phyloP scores from a whole-genome alignment of 1,140 invertebrate genomes.

The Aphidius gifuensis region DNA sequence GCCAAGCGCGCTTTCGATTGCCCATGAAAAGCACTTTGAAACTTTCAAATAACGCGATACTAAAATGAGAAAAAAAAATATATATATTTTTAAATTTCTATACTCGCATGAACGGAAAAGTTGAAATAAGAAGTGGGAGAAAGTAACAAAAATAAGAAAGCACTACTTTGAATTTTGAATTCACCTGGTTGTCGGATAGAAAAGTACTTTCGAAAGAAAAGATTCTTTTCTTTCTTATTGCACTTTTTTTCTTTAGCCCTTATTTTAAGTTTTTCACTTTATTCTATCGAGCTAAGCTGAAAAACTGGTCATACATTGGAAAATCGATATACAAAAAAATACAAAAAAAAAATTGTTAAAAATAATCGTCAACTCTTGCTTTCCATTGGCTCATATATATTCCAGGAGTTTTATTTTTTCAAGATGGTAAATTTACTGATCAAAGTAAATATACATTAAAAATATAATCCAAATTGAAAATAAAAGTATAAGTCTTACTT shows the following conservation, averaged over 20 bases:
- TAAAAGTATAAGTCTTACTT: not conserved
- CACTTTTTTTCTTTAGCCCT: not conserved
- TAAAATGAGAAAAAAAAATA: not conserved
- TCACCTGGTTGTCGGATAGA: slow-evolving; percentile 14
- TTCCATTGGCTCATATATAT: no score
- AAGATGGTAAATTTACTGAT: no score
- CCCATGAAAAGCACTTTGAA: slow-evolving; percentile 17
- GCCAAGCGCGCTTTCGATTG: not conserved
- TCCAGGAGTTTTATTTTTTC: no score
- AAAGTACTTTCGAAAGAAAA: slow-evolving; percentile 14
- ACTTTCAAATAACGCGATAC: slow-evolving; percentile 18
- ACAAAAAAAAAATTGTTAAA: not conserved
- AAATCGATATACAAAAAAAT: slow-evolving; percentile 14
- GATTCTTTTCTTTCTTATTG: not conserved
- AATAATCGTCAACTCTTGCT: no score
- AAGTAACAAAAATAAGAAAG: not conserved
- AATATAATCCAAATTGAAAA: no score
- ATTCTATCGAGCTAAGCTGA: slow-evolving; percentile 1
- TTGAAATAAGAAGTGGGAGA: not conserved
- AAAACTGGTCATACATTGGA: no score
- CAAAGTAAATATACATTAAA: no score
- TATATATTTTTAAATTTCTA: slow-evolving; percentile 16
- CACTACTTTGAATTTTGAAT: slow-evolving; percentile 19
- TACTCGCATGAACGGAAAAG: slow-evolving; percentile 10
- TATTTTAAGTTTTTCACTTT: slow-evolving; percentile 22